Conservation (phyloP, 2,797 vertebrate genomes). For the Sitta carolinensis region DNA sequence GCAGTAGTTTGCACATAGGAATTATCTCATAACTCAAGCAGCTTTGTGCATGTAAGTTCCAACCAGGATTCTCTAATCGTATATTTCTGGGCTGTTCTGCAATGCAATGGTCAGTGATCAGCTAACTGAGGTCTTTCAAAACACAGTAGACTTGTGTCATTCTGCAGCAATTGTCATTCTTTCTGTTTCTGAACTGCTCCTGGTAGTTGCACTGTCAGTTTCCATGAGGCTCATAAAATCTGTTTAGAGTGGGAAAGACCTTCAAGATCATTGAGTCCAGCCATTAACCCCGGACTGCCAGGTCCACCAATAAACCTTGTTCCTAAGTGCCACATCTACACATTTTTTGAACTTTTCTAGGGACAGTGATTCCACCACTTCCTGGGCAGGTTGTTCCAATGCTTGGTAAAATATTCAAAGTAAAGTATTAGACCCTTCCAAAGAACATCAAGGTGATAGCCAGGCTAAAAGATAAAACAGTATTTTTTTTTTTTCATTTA, state of each 20-base stretch:
- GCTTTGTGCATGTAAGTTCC: background rate
- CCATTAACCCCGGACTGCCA: background rate
- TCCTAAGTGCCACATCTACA: background rate
- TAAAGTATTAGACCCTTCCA: slow-evolving; percentile 5
- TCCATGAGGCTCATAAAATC: background rate
- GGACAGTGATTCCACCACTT: background rate
- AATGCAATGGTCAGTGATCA: background rate
- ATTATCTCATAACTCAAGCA: background rate
- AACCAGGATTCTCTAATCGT: background rate
- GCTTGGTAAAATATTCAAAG: background rate
- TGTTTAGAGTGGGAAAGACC: background rate
- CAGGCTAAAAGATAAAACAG: background rate
- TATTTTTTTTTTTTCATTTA: background rate
- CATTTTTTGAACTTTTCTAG: background rate
- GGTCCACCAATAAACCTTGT: background rate
- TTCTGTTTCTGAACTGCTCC: background rate
- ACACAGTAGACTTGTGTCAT: slow-evolving; percentile 8
- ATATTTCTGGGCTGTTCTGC: background rate
- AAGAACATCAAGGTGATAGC: background rate
- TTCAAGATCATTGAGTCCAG: background rate
- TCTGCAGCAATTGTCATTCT: background rate
- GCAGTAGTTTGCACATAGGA: background rate
- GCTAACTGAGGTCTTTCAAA: background rate
- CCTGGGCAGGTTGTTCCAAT: background rate
- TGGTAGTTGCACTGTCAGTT: background rate